Percentiles rank a stretch among this genome's conserved stretches.
Conservation (phyloP, 92 coral and sea anemone genomes). For the Heteractis magnifica region DNA sequence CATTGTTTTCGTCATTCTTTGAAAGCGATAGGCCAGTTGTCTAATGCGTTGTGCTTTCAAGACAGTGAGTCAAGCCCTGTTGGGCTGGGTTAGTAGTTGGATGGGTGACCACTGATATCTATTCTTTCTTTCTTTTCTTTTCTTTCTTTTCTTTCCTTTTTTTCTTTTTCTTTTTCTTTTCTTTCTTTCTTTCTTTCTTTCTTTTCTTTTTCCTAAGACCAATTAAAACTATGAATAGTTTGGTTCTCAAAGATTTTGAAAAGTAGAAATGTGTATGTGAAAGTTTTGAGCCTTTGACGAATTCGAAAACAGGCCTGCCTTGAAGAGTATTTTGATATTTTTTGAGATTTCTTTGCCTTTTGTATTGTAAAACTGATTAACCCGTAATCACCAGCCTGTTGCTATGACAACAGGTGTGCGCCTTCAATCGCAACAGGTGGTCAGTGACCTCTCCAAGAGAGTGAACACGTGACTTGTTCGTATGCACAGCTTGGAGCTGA, state of each 20-base stretch:
- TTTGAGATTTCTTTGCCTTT: not conserved
- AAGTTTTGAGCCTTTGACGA: not conserved
- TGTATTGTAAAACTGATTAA: not conserved
- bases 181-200: not conserved
- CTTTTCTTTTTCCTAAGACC: not conserved
- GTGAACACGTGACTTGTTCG: conserved; percentile 6
- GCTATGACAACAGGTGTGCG: conserved; percentile 21
- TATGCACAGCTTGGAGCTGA: conserved; percentile 16
- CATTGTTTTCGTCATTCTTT: too few relatives aligned
- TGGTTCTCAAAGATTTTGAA: not conserved
- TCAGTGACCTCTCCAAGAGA: conserved; percentile 13
- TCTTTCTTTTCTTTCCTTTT: not conserved
- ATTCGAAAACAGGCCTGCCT: not conserved
- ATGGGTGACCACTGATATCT: too few relatives aligned
- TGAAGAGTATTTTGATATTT: not conserved
- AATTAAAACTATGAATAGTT: not conserved
- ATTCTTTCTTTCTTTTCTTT: not conserved
- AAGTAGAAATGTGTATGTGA: too few relatives aligned
- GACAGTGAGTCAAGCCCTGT: too few relatives aligned
- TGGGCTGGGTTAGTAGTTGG: too few relatives aligned
- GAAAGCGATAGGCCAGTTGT: too few relatives aligned
- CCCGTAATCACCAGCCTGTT: conserved; percentile 2
- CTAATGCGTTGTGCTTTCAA: too few relatives aligned
- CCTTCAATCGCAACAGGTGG: conserved; percentile 29
- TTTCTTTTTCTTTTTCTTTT: not conserved